A percentile compares a stretch with the other conserved stretches of the same genome.
phyloP scores from a whole-genome alignment of 2,888 invertebrate species.

The Saturnia pavonia region DNA sequence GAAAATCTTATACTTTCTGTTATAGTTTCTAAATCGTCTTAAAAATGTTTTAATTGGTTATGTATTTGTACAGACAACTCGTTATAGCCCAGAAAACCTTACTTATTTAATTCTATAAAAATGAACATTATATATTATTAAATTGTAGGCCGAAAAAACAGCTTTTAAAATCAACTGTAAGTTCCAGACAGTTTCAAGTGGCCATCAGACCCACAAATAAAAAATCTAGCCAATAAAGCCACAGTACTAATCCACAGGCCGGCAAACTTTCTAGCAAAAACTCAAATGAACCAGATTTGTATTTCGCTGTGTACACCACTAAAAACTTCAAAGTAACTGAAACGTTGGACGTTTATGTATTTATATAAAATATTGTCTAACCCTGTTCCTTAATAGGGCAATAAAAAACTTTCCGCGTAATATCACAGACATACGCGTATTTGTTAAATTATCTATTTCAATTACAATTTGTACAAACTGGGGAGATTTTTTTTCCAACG shows the following conservation, averaged over 20 bases:
- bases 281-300: not conserved
- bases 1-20: too few relatives aligned
- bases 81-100: too few relatives aligned
- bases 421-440: constrained; percentile 51
- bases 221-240: not conserved
- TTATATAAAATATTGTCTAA: constrained; percentile 58
- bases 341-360: constrained; percentile 38
- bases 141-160: not conserved
- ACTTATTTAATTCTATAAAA: too few relatives aligned
- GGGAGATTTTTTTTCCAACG: not conserved
- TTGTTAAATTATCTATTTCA: constrained; percentile 47
- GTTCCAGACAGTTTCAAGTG: not conserved
- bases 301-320: not conserved
- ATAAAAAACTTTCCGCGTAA: constrained; percentile 69
- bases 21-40: too few relatives aligned
- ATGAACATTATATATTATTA: not conserved
- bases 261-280: not conserved
- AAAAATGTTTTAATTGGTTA: too few relatives aligned
- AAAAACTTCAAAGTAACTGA: not conserved
- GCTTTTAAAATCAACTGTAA: not conserved
- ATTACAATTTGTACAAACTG: constrained; percentile 20
- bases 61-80: too few relatives aligned
- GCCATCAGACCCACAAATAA: not conserved
- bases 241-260: constrained; percentile 6
- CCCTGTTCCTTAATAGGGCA: constrained; percentile 64